Evolutionary conservation across 2,113 vertebrate species (phyloP), one percentile per base, ranked within the genome.

Genomic region (Agelaius tricolor): DNA sequence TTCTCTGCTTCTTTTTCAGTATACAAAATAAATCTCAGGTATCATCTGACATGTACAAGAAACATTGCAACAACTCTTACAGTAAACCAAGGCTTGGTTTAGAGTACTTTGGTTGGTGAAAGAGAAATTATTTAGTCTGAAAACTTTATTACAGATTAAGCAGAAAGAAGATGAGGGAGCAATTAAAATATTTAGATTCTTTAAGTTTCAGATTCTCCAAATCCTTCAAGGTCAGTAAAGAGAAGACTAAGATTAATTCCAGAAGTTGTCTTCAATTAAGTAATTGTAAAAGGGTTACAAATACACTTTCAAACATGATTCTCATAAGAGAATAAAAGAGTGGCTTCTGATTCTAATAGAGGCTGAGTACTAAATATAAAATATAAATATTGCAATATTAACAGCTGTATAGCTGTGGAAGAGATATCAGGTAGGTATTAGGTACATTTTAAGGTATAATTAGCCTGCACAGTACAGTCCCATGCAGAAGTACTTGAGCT

Each of bases 171-270:
- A 77, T 51, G 72, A 73, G 20, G 26, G 9, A 74, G 5, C 3
- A 92, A 66, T 87, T 87, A 55, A 93, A 96, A 86, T 78, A 49
- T 71, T 94, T 63, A 55, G 16, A 81, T 89, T 93, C 37, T 81
- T 77, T 47, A 77, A 74, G 23, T 87, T 91, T 91, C 43, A 81
- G 35, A 55, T 96, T 87, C 47, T 94, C 10, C 27, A 91, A 63
- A 81, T 87, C 35, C 37, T 93, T 89, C 57, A 74, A 77, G 73
- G 65, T 84, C 43, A 71, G 20, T 63, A 81, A 68, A 89, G 17
- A 81, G 33, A 93, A 81, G 23, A 84, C 14, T 13, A 31, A 87
- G 39, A 93, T 84, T 86, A 84, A 71, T 59, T 91, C 51, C 15
- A 84, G 47, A 51, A 86, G 30, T 63, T 84, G 8, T 67, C 57